phyloP scores from a whole-genome alignment of 2,888 invertebrate genomes.

The Phorcus lineatus region DNA sequence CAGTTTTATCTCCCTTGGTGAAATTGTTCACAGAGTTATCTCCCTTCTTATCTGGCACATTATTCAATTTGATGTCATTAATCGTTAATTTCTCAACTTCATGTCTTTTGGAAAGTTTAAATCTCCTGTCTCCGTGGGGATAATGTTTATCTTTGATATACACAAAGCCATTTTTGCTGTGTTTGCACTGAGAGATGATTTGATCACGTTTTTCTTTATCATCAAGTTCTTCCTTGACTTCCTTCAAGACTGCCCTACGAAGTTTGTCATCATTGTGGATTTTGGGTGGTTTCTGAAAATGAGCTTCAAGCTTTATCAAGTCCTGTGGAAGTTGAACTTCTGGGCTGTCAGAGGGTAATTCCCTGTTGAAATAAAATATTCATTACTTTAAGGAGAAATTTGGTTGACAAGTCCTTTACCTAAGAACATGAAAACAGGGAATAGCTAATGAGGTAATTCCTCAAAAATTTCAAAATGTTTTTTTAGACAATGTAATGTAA shows the following conservation, averaged over 20 bases:
- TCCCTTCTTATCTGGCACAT: background rate
- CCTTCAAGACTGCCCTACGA: slow-evolving; percentile 76
- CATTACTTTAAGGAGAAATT: background rate
- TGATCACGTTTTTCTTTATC: background rate
- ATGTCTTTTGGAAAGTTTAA: slow-evolving; percentile 34
- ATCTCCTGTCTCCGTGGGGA: slow-evolving; percentile 36
- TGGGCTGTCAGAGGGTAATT: background rate
- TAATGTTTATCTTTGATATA: slow-evolving; percentile 33
- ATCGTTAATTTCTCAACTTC: background rate
- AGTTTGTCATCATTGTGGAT: slow-evolving; percentile 86
- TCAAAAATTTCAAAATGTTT: too few species aligned
- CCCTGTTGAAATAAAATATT: background rate
- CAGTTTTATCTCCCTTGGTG: slow-evolving; percentile 17
- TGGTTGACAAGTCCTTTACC: background rate
- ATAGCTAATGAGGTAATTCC: too few species aligned
- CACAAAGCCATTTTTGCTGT: slow-evolving; percentile 2
- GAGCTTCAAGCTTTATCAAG: slow-evolving; percentile 87
- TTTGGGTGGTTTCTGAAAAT: slow-evolving; percentile 87
- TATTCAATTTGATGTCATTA: background rate
- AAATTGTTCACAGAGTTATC: slow-evolving; percentile 38
- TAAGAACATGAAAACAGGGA: background rate
- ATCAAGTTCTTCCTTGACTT: slow-evolving; percentile 35
- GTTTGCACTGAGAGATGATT: background rate
- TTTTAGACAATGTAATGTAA: too few species aligned
- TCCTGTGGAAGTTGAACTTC: slow-evolving; percentile 80